Evolutionary conservation across 2,888 invertebrate species (phyloP).

Genomic region (Entomobrya proxima): DNA sequence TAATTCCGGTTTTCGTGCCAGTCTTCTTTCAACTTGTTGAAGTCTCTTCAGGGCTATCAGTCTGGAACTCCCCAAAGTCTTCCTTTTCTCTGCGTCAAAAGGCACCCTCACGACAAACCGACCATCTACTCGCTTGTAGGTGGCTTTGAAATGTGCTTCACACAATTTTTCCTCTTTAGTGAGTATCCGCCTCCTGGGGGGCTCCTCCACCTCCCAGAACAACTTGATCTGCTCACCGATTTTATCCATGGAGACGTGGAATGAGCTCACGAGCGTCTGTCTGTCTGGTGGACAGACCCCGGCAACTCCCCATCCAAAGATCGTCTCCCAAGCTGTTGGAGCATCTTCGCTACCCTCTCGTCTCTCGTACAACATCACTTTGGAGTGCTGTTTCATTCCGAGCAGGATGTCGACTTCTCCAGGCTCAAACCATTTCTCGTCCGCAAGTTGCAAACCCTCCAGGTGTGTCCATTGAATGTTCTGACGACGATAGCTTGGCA

Average conservation of each 20-base stretch:
- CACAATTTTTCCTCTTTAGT: slow-evolving; percentile 20
- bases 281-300: too few species aligned
- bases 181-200: background rate
- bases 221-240: background rate
- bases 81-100: background rate
- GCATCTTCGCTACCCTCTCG: too few species aligned
- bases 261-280: too few species aligned
- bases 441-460: background rate
- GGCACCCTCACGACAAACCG: slow-evolving; percentile 43
- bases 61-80: slow-evolving; percentile 34
- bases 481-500: background rate
- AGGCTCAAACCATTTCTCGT: background rate
- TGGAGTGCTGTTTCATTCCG: background rate
- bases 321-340: too few species aligned
- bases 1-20: slow-evolving; percentile 29
- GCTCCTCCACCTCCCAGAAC: slow-evolving; percentile 64
- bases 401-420: background rate
- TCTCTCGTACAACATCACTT: too few species aligned
- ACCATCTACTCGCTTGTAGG: background rate
- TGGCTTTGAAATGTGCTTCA: slow-evolving; percentile 25
- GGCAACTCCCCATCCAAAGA: too few species aligned
- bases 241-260: too few species aligned
- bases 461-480: background rate
- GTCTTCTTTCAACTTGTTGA: slow-evolving; percentile 30
- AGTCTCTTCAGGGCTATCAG: slow-evolving; percentile 3